Evolutionary conservation across 2,888 invertebrate genomes (phyloP), one percentile per base, ranked within the genome.

Genomic region (Trisateles emortualis): DNA sequence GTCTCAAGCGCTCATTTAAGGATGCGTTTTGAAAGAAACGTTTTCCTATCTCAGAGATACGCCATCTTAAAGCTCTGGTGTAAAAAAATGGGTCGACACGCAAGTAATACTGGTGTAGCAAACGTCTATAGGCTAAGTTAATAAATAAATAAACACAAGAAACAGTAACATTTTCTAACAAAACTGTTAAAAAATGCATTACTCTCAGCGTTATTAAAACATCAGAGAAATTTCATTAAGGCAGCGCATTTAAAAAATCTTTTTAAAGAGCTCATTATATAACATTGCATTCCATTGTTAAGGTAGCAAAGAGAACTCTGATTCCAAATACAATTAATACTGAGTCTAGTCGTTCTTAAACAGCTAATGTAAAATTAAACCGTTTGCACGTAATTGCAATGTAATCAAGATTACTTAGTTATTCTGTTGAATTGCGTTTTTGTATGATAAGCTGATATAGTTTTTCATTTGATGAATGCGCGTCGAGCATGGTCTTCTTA

Each of bases 281-380:
- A 14, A 36, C 66, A 72, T 67, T 62, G 56, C 50, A 63, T 45
- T 70, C 51, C 53, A 57, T 36, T 56, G 46, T 60, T n/a, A 54
- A 59, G 52, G 44, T 46, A 39, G 41, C 33, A 57, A 45, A 68
- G 61, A 67, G 59, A 69, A 57, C 56, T 59, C 48, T 57, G 61
- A 61, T 62, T 64, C 59, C 66, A 70, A 73, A 76, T 68, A 72
- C 67, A 64, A 75, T 79, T 81, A 79, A 76, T 73, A 72, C 54
- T 68, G 10, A 55, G 72, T 50, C 52, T 72, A 62, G 68, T 78
- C 63, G 59, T 40, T 72, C 63, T 61, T 67, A 70, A 74, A 68
- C 67, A 68, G 66, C 59, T 69, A 73, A 78, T 79, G 64, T 79
- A 78, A 80, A 82, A 81, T 83, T 79, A 81, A 82, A 81, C 71